Base-by-base conservation (phyloP, 2,797 vertebrate species). In the Salmo trutta region DNA sequence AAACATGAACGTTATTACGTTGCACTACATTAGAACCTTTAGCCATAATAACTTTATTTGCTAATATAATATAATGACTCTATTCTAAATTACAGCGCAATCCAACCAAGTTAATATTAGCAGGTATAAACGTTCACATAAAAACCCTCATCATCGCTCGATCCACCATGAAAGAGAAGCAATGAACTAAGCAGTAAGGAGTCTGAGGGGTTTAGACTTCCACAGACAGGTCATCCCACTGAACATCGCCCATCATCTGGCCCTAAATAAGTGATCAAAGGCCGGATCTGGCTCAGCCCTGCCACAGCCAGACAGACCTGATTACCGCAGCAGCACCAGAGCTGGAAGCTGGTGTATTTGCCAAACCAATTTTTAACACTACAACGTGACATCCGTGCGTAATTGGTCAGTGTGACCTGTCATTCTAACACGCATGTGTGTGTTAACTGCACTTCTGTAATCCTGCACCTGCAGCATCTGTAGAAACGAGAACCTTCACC, bases 351-450 rank as follows among this genome's bases (percentile, higher is more conserved):
- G 77, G 73, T 69, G 75, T 76, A 73, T 73, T 71, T 69, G 81
- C 77, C 69, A 77, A 75, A 73, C 47, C 74, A 75, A 78, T 76
- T 82, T 77, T 77, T 65, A 75, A 73, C 77, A 64, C 70, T 78
- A 3, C 65, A 74, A 65, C 69, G 27, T 82, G 70, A 76, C 75
- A 71, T 53, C 72, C 64, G 64, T 75, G 77, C 65, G 78, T 76
- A 82, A 82, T 82, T 82, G 74, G 64, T 76, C 77, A 67, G 65
- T 76, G 51, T 24, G 75, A 74, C 77, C 41, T 71, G 74, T 79
- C 64, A 21, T 54, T 54, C 19, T 19, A 17, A 19, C 16, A 62
- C 27, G 71, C 10, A 54, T 71, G 66, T 36, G 66, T n/a, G 5
- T 68, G 16, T 56, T n/a, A 56, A 17, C 54, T 56, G 54, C 16